A percentile compares a stretch with the other conserved stretches of the same genome.
phyloP scores from a whole-genome alignment of 2,888 invertebrate genomes.

The Stenodema calcarata region DNA sequence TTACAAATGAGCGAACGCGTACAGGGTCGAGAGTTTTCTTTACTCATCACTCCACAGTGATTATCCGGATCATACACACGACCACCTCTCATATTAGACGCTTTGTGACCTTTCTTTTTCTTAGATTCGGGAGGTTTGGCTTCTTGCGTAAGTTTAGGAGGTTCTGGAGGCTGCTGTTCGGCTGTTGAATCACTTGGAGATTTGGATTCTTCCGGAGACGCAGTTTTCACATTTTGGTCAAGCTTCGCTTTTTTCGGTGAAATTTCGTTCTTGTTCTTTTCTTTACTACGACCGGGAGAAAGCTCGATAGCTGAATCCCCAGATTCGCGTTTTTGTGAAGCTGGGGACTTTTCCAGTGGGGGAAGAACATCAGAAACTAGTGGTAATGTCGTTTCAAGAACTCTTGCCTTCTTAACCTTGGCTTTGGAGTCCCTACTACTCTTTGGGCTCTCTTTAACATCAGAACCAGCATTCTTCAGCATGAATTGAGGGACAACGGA shows the following conservation, averaged over 20 bases:
- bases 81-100: slow-evolving; percentile 43
- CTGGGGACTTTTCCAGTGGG: neutral
- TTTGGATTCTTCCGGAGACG: neutral
- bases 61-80: slow-evolving; percentile 77
- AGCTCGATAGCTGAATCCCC: neutral
- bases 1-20: slow-evolving; percentile 68
- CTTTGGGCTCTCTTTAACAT: slow-evolving; percentile 20
- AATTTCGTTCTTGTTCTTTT: slow-evolving; percentile 15
- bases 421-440: neutral
- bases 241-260: slow-evolving; percentile 19
- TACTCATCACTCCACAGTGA: slow-evolving; percentile 79
- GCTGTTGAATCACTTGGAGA: neutral
- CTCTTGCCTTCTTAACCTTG: neutral
- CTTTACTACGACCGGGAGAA: neutral
- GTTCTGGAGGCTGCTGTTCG: neutral
- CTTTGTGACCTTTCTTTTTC: slow-evolving; percentile 38
- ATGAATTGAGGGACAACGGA: slow-evolving; percentile 26
- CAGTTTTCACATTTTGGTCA: neutral
- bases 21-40: slow-evolving; percentile 74
- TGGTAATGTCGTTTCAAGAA: neutral
- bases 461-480: slow-evolving; percentile 16
- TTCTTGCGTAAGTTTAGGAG: slow-evolving; percentile 4
- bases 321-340: slow-evolving; percentile 10
- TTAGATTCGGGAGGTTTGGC: slow-evolving; percentile 1
- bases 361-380: neutral